Evolutionary conservation across 2,888 invertebrate species (phyloP), one percentile per base, ranked within the genome.

Genomic region (Ochropleura leucogaster): DNA sequence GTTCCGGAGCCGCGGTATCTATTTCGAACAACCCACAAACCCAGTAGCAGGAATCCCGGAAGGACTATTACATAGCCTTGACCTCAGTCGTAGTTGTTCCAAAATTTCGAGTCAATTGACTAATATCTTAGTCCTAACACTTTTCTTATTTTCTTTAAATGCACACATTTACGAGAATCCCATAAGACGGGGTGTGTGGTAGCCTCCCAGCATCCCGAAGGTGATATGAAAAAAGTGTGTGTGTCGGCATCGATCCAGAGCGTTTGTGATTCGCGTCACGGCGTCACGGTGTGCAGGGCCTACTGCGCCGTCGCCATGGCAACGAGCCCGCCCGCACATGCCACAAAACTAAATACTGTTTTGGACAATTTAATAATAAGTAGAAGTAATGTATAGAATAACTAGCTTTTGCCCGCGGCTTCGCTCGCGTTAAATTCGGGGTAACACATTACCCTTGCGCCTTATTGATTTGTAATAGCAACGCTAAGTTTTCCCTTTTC

Each of bases 181-280:
- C 72, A 47, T 69, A 83, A 81, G 84, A 83, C 84, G 77, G 62
- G 72, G 77, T 70, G 60, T 79, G 67, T 64, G 64, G 75, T 79
- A 81, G 72, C 77, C 74, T 84, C 77, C 77, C 79, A 81, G 73
- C 78, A 78, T 84, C 78, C 65, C 69, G 42, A 20, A 72, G 73
- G 81, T 79, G 70, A 79, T 82, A 80, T 83, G 83, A 87, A 88
- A 88, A 88, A 88, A 88, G 83, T 80, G 83, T 86, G 87, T 83
- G 87, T 83, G 86, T 85, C 80, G 84, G 77, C 89, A 93, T 94
- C 92, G 93, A 95, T 96, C 96, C 93, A 89, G 20, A 57, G 68
- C 87, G 89, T 92, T 96, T 94, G 92, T 91, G 91, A 96, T 95
- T 95, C 96, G 88, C 92, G 93, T 94, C 96, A 95, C 96, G 95